phyloP scores from a whole-genome alignment of 2,113 vertebrate species.

The Zeus faber region DNA sequence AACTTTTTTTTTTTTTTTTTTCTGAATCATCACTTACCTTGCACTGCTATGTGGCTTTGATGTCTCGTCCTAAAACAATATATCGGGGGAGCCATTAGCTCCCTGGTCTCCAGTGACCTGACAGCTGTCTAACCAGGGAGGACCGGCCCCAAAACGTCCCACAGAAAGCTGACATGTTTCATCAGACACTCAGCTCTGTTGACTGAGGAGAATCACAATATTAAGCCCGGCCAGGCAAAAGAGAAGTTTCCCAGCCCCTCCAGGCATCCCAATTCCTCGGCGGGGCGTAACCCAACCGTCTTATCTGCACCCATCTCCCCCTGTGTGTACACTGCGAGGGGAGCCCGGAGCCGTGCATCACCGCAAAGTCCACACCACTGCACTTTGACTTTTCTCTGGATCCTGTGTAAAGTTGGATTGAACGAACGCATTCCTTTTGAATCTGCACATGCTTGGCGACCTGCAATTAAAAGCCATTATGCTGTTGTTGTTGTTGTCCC shows the following conservation, averaged over 20 bases:
- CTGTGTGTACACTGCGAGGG: conserved; percentile 52
- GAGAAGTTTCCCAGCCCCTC: conserved; percentile 45
- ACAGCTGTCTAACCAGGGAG: conserved; percentile 65
- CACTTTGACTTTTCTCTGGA: conserved; percentile 6
- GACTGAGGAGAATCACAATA: conserved; percentile 56
- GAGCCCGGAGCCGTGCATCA: too few species aligned
- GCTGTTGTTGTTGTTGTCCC: too few species aligned
- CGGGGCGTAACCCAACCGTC: conserved; percentile 55
- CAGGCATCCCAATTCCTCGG: conserved; percentile 68
- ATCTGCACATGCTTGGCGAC: background rate
- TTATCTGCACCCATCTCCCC: conserved; percentile 69
- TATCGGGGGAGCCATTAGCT: conserved; percentile 34
- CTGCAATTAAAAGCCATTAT: too few species aligned
- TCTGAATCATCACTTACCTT: conserved; percentile 53
- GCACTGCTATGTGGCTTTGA: conserved; percentile 21
- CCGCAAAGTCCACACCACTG: conserved; percentile 32
- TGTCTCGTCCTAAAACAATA: conserved; percentile 24
- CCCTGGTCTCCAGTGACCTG: conserved; percentile 40
- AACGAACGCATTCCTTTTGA: background rate
- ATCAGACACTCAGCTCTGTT: conserved; percentile 56
- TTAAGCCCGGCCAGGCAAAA: conserved; percentile 53
- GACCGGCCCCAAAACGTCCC: conserved; percentile 53
- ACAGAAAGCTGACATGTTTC: conserved; percentile 59
- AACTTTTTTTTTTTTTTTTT: too few species aligned
- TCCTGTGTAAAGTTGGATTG: background rate